phyloP scores from a whole-genome alignment of 2,888 invertebrate genomes.

The Dioctria linearis region DNA sequence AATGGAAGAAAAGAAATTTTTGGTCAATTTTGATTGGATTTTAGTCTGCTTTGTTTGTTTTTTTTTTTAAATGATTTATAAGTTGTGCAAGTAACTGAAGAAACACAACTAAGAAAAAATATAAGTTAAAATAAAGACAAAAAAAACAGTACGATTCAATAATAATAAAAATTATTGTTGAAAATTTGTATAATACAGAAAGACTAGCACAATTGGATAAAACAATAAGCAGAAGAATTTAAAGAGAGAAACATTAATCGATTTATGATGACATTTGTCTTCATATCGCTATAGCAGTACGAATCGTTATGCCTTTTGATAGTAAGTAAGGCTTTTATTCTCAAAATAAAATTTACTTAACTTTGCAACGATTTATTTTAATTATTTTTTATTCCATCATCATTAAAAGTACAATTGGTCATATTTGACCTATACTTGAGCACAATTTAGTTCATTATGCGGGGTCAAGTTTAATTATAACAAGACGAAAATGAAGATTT shows the following conservation, averaged over 20 bases:
- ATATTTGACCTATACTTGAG: too few species aligned
- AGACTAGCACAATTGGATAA: conserved; percentile 67
- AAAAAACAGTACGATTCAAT: background rate
- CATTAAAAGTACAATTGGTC: too few species aligned
- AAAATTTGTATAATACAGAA: conserved; percentile 23
- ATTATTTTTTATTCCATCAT: too few species aligned
- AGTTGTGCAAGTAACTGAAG: conserved; percentile 50
- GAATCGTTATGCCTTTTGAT: too few species aligned
- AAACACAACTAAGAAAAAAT: conserved; percentile 42
- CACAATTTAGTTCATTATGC: too few species aligned
- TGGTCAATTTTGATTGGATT: conserved; percentile 40
- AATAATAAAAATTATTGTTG: conserved; percentile 11
- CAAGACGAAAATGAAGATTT: too few species aligned
- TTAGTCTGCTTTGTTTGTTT: conserved; percentile 25
- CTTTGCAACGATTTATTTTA: too few species aligned
- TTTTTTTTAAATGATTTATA: conserved; percentile 21
- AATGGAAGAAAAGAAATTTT: conserved; percentile 5
- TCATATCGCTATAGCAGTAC: too few species aligned
- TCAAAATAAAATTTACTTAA: too few species aligned
- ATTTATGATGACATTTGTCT: background rate
- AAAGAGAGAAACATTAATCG: background rate
- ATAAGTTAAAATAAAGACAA: conserved; percentile 15
- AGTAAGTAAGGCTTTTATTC: too few species aligned
- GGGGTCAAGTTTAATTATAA: too few species aligned
- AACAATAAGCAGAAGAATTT: conserved; percentile 44